phyloP scores from a whole-genome alignment of 2,888 invertebrate species.

The Lithophane leautieri region DNA sequence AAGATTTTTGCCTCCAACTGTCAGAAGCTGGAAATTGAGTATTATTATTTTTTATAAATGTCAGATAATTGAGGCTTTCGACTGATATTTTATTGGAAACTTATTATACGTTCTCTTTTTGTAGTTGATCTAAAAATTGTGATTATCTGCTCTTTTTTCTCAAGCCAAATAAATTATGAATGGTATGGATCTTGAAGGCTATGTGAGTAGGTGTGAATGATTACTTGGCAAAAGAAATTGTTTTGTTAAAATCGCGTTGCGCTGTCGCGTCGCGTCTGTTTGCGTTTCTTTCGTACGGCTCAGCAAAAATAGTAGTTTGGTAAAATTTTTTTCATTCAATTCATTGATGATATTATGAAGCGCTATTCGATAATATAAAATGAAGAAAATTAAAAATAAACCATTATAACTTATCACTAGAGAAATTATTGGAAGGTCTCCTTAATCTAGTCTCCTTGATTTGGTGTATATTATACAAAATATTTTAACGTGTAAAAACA shows the following conservation, averaged over 20 bases:
- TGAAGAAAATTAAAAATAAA: background rate
- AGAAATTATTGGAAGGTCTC: background rate
- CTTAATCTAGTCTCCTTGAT: background rate
- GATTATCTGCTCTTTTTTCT: slow-evolving; percentile 2
- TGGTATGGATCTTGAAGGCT: background rate
- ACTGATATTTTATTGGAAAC: slow-evolving; percentile 37
- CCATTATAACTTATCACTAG: background rate
- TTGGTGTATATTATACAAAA: background rate
- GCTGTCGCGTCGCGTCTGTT: no score
- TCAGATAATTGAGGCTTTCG: slow-evolving; percentile 45
- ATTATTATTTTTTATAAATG: slow-evolving; percentile 45
- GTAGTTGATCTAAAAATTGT: background rate
- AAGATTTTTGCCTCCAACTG: slow-evolving; percentile 42
- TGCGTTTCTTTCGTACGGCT: background rate
- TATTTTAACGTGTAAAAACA: slow-evolving; percentile 11
- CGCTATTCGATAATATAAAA: background rate
- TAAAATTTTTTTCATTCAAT: background rate
- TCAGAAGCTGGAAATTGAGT: slow-evolving; percentile 22
- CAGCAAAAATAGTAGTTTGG: background rate
- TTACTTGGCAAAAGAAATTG: background rate
- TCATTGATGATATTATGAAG: background rate
- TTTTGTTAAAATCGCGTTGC: no score
- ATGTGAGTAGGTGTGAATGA: background rate
- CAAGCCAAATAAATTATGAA: background rate
- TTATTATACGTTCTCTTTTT: slow-evolving; percentile 20